Conservation (phyloP, 2,797 vertebrate genomes). For the Hydrophis major region DNA sequence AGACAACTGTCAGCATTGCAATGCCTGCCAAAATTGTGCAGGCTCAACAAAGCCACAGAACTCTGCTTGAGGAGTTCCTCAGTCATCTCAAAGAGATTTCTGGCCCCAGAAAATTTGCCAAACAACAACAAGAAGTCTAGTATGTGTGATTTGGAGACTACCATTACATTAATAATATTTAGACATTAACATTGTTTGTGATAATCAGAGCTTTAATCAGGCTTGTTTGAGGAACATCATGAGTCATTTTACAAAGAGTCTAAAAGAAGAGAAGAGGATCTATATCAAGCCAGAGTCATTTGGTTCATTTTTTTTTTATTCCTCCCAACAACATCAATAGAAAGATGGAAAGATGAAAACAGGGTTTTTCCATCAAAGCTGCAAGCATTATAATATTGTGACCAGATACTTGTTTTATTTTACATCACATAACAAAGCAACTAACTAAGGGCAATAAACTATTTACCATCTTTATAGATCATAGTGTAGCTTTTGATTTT, state of each 20-base stretch:
- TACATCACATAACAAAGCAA: neutral
- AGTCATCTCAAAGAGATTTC: neutral
- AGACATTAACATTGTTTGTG: neutral
- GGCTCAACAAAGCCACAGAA: neutral
- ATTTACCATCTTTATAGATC: neutral
- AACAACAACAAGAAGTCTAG: neutral
- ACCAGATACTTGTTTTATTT: neutral
- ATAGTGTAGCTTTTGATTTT: neutral
- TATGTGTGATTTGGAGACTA: neutral
- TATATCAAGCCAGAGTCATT: neutral
- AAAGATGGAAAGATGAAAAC: neutral
- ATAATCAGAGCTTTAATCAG: neutral
- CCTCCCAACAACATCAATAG: neutral
- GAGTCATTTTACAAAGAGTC: neutral
- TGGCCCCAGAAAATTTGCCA: neutral
- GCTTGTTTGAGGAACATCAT: neutral
- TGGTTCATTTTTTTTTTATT: neutral
- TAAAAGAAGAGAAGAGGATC: neutral
- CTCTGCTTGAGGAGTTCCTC: neutral
- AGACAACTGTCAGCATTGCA: neutral
- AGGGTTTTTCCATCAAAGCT: neutral
- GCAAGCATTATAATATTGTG: neutral
- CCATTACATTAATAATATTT: neutral
- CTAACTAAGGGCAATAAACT: neutral
- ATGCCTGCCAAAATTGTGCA: neutral